Base-by-base conservation (phyloP, 2,113 vertebrate species). In the Bagarius yarrelli region DNA sequence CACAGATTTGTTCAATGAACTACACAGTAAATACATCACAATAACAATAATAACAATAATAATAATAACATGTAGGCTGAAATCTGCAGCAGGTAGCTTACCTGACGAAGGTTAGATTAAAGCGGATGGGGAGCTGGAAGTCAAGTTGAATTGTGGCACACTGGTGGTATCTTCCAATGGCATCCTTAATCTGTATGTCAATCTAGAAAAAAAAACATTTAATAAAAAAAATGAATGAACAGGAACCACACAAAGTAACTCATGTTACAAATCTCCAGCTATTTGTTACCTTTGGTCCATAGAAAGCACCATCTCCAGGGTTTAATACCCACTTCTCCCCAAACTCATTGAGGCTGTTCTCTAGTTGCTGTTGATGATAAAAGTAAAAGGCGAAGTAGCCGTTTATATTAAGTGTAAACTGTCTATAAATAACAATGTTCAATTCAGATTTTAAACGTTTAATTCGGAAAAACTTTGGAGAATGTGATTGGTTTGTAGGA, bases 151-250 rank as follows among this genome's bases (percentile, higher is more conserved):
- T 97, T 0, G 98, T 99, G 73, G 98, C 98, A 89, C 97, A 99
- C 40, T 99, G 97, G 88, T 99, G 97, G 90, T 98, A 99, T 27
- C 98, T 94, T 27, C 98, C 98, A 44, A 99, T 98, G 6, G 97
- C 98, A 70, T 99, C 97, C 89, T 98, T 98, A 87, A 99, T 99
- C 92, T 99, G 91, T 88, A 99, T 99, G 89, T 99, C 97, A 74
- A 99, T 98, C 97, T 99, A 85, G 40, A 78, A 19, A 74, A 67
- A 63, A 59, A 32, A 8, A 8, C 67, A 32, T 40, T 40, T 40
- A 64, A 25, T 23, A 5, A 50, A 86, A 13, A 55, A 25, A 19
- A 0, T 16, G 52, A 60, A 23, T 9, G 12, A 12, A 69, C n/a
- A 32, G 15, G 32, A 0, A 4, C 61, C 14, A 50, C 11, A 27